These are phyloP conservation scores for Pangasius djambal DNA, from an alignment of 2,797 vertebrate species.

Conservation along the genomic window DNA sequence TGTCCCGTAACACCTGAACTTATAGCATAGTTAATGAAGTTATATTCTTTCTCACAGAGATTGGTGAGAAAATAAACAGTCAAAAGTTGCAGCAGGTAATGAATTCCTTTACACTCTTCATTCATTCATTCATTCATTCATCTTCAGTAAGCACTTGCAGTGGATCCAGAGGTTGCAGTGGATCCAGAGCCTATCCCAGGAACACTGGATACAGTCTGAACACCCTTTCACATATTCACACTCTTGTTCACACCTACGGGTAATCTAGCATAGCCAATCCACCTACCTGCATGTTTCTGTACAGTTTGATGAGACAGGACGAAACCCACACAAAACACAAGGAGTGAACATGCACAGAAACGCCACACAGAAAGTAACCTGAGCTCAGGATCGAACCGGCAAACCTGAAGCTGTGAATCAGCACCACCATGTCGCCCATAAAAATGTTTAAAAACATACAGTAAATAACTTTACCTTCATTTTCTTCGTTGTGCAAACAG, in stretches of 20 bases:
- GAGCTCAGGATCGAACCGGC: not conserved
- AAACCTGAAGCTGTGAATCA: not conserved
- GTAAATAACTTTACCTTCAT: not conserved
- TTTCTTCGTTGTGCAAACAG: not conserved
- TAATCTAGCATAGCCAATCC: slow-evolving; percentile 3
- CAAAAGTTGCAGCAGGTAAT: not conserved
- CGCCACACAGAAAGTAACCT: not conserved
- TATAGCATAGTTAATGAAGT: not conserved
- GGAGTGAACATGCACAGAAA: not conserved
- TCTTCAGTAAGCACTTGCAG: not conserved
- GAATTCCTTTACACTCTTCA: not conserved
- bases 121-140: not conserved
- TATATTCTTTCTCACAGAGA: not conserved
- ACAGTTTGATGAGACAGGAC: not conserved
- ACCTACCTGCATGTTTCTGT: slow-evolving; percentile 11
- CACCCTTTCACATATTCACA: not conserved
- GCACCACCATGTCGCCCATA: not conserved
- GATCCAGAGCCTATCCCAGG: not conserved
- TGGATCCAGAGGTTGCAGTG: not conserved
- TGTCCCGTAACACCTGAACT: not conserved
- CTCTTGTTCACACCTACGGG: not conserved
- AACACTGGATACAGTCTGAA: not conserved
- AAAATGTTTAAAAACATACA: not conserved
- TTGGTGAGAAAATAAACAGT: not conserved
- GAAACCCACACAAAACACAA: slow-evolving; percentile 6